Conservation (phyloP, 2,888 invertebrate genomes). For the Hesperia comma region DNA sequence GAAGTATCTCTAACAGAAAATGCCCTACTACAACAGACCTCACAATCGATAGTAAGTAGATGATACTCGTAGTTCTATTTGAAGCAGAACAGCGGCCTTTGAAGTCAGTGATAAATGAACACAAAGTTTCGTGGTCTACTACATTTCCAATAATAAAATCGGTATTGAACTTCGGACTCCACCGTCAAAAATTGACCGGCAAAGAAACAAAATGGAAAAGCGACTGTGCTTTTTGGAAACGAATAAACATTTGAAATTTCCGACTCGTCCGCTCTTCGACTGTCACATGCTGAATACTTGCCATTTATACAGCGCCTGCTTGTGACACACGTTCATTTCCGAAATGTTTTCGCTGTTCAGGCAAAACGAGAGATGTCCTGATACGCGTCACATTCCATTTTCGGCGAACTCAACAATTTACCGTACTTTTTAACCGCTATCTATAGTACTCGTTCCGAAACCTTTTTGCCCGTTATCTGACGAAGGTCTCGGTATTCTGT, state of each 20-base stretch:
- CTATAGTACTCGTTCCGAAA: constrained; percentile 22
- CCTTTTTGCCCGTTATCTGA: constrained; percentile 31
- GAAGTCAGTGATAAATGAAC: too few species aligned
- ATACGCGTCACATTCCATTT: constrained; percentile 48
- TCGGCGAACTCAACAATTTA: constrained; percentile 48
- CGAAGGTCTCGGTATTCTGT: constrained; percentile 17
- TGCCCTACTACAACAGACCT: too few species aligned
- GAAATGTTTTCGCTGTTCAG: constrained; percentile 63
- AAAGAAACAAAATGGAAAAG: constrained; percentile 18
- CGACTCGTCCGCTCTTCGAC: constrained; percentile 46
- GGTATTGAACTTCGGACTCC: neutral
- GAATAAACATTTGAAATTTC: constrained; percentile 52
- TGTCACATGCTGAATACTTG: constrained; percentile 53
- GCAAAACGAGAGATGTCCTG: constrained; percentile 47
- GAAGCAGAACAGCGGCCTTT: too few species aligned
- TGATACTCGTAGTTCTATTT: too few species aligned
- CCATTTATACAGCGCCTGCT: constrained; percentile 58
- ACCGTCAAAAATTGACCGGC: neutral
- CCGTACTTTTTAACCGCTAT: constrained; percentile 49
- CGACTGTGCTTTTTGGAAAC: constrained; percentile 35
- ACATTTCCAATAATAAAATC: neutral
- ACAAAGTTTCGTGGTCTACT: neutral
- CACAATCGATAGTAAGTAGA: too few species aligned
- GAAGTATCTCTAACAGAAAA: too few species aligned
- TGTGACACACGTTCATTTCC: constrained; percentile 63